These are phyloP conservation scores for Sander vitreus DNA, from an alignment of 2,113 vertebrate genomes.

Conservation along the genomic window DNA sequence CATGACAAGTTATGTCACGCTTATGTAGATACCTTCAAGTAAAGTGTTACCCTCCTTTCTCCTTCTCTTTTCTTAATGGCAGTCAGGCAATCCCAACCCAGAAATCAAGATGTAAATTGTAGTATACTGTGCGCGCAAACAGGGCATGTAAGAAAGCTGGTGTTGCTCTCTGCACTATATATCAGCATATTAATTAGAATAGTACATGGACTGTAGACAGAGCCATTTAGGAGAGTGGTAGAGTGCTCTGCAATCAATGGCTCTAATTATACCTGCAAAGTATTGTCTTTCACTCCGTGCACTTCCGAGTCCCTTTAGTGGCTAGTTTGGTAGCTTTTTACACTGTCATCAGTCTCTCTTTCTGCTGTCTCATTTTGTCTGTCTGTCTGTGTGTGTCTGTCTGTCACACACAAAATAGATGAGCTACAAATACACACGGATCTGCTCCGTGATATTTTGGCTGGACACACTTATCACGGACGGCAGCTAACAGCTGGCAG, in stretches of 20 bases:
- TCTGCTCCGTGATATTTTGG: no score
- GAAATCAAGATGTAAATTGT: conserved; percentile 38
- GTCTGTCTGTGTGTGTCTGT: no score
- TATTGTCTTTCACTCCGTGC: background rate
- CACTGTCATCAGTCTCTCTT: background rate
- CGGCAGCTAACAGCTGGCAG: no score
- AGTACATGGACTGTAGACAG: conserved; percentile 22
- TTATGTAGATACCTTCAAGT: no score
- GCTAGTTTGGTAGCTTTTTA: no score
- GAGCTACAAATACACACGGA: no score
- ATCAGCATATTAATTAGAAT: conserved; percentile 43
- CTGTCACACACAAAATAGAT: no score
- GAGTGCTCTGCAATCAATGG: conserved; percentile 54
- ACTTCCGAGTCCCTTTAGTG: background rate
- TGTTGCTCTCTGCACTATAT: conserved; percentile 2
- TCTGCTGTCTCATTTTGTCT: no score
- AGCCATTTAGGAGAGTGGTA: conserved; percentile 40
- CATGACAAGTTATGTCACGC: no score
- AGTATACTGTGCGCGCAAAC: conserved; percentile 11
- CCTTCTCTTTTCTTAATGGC: no score
- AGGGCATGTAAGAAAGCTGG: conserved; percentile 19
- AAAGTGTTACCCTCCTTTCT: no score
- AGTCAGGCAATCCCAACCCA: background rate
- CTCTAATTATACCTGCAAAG: conserved; percentile 55
- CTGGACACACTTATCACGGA: no score